A percentile compares a stretch with the other conserved stretches of the same genome.
phyloP scores from a whole-genome alignment of 2,888 invertebrate genomes.

The Athrips mouffetella region DNA sequence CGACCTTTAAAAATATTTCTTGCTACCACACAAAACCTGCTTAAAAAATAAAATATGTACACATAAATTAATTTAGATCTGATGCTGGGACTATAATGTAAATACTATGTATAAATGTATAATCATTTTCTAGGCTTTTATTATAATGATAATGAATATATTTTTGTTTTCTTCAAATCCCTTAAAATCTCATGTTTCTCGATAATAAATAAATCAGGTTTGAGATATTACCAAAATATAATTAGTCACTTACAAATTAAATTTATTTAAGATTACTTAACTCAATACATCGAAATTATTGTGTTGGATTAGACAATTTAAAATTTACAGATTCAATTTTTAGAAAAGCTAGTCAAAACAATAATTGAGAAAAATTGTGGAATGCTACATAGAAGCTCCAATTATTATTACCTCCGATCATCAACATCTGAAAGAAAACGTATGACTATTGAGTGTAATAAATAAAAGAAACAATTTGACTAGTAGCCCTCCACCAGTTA shows the following conservation, averaged over 20 bases:
- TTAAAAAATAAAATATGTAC: background rate
- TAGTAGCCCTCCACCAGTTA: background rate
- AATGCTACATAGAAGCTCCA: background rate
- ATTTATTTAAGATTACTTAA: conserved; percentile 29
- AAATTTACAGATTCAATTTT: conserved; percentile 8
- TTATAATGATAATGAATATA: conserved; percentile 12
- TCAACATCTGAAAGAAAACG: conserved; percentile 63
- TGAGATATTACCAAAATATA: background rate
- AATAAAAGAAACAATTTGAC: background rate
- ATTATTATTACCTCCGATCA: conserved; percentile 55
- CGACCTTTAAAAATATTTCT: too few species aligned
- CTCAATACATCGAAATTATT: background rate
- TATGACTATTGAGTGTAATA: conserved; percentile 20
- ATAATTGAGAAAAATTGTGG: background rate
- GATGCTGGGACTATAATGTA: conserved; percentile 21
- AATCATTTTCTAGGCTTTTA: conserved; percentile 20
- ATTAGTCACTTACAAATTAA: conserved; percentile 18
- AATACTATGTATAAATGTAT: conserved; percentile 36
- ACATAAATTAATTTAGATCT: conserved; percentile 11
- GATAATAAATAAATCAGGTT: background rate
- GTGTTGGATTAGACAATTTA: background rate
- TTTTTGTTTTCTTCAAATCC: conserved; percentile 7
- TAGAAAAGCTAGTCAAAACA: conserved; percentile 22
- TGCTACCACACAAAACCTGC: too few species aligned
- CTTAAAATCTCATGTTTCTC: background rate